Conservation (phyloP, 2,888 invertebrate genomes). For the Magallana nippona region DNA sequence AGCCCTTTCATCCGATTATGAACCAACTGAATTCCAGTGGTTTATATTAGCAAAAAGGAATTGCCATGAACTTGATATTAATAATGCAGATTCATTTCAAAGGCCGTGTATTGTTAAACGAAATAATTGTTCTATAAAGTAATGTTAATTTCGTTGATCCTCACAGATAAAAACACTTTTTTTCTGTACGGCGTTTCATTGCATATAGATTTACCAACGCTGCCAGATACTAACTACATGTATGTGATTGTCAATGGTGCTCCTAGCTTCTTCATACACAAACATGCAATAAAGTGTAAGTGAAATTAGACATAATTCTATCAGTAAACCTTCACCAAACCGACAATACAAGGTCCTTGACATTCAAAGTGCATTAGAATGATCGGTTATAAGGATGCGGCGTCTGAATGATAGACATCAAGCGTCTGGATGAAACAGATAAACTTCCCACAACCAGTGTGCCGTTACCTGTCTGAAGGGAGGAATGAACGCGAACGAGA, state of each 20-base stretch:
- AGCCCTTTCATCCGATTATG: conserved; percentile 15
- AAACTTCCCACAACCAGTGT: conserved; percentile 8
- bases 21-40: not conserved
- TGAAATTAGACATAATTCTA: not conserved
- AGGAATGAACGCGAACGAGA: conserved; percentile 8
- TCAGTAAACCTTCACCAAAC: not conserved
- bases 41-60: conserved; percentile 5
- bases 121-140: not conserved
- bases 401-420: not conserved
- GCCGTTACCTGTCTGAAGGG: conserved; percentile 9
- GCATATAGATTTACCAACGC: not conserved
- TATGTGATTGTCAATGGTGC: too few species aligned
- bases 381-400: not conserved
- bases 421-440: too few species aligned
- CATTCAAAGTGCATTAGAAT: conserved; percentile 20
- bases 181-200: not conserved
- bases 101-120: not conserved
- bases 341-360: not conserved
- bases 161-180: too few species aligned
- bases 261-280: not conserved
- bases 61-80: not conserved
- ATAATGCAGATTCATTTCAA: not conserved
- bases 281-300: not conserved
- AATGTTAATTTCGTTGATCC: too few species aligned
- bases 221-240: too few species aligned